Conservation (phyloP, 2,888 invertebrate species). For the Dolichopus griseipennis region DNA sequence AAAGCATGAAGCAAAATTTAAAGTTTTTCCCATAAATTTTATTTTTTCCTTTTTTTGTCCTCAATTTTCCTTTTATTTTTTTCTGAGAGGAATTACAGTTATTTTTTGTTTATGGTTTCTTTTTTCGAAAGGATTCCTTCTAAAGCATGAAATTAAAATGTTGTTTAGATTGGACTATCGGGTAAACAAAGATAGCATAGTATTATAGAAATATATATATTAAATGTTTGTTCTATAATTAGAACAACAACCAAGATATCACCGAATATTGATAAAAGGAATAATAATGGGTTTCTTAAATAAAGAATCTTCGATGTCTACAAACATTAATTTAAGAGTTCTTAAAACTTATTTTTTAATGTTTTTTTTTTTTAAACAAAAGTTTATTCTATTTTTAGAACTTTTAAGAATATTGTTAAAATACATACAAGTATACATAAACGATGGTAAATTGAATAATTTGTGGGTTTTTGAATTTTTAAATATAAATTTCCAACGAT, state of each 20-base stretch:
- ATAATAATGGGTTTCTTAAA: neutral
- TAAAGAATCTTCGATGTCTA: neutral
- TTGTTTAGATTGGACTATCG: neutral
- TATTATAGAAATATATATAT: too few relatives aligned
- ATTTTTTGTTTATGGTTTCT: too few relatives aligned
- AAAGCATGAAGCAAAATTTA: too few relatives aligned
- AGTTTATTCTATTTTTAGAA: too few relatives aligned
- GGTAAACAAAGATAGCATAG: neutral
- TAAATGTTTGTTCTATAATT: too few relatives aligned
- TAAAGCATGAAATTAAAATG: neutral
- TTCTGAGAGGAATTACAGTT: too few relatives aligned
- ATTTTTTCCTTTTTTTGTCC: too few relatives aligned
- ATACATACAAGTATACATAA: too few relatives aligned
- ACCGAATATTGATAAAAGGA: neutral
- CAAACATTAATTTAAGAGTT: neutral
- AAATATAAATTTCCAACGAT: too few relatives aligned
- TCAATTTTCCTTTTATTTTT: too few relatives aligned
- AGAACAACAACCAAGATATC: neutral
- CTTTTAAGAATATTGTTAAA: neutral
- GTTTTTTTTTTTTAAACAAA: too few relatives aligned
- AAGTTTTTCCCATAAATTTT: too few relatives aligned
- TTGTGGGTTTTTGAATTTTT: neutral
- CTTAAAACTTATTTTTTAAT: neutral
- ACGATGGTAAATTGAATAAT: neutral
- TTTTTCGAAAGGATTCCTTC: neutral